Evolutionary conservation across 2,113 vertebrate species (phyloP).

Genomic region (Monopterus albus): DNA sequence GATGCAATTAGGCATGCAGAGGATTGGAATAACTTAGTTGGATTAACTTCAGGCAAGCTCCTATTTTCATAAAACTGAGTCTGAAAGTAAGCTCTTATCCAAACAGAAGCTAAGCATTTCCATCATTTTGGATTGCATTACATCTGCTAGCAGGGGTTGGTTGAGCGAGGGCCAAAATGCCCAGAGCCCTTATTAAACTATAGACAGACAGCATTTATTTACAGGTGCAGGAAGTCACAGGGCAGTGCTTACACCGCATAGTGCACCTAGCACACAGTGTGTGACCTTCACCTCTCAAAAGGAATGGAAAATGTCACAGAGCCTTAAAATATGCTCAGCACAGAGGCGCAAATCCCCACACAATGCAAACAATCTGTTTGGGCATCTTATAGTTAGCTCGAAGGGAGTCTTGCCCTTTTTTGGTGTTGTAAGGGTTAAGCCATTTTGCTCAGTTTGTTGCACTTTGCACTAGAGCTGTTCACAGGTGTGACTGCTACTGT

Average conservation of each 20-base stretch:
- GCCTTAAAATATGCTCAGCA: constrained; percentile 2
- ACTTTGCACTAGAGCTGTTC: background rate
- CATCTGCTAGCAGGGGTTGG: constrained; percentile 14
- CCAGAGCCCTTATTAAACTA: constrained; percentile 36
- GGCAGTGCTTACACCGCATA: constrained; percentile 1
- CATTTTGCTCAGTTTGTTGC: background rate
- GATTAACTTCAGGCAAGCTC: constrained; percentile 34
- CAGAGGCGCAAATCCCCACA: background rate
- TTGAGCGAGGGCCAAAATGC: background rate
- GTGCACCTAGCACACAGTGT: constrained; percentile 2
- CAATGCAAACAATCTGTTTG: background rate
- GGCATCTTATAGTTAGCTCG: background rate
- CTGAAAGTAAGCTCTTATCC: constrained; percentile 22
- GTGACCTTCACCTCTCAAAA: constrained; percentile 39
- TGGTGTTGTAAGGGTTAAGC: background rate
- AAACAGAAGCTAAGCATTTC: constrained; percentile 21
- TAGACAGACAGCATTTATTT: constrained; percentile 26
- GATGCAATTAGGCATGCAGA: constrained; percentile 26
- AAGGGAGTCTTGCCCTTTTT: background rate
- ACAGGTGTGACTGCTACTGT: background rate
- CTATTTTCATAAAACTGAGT: background rate
- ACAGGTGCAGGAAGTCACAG: constrained; percentile 19
- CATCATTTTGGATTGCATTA: constrained; percentile 43
- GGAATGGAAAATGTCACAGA: constrained; percentile 18
- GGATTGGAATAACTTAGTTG: constrained; percentile 24